Evolutionary conservation across 2,113 vertebrate genomes (phyloP).

Genomic region (Tachuris rubrigastra): DNA sequence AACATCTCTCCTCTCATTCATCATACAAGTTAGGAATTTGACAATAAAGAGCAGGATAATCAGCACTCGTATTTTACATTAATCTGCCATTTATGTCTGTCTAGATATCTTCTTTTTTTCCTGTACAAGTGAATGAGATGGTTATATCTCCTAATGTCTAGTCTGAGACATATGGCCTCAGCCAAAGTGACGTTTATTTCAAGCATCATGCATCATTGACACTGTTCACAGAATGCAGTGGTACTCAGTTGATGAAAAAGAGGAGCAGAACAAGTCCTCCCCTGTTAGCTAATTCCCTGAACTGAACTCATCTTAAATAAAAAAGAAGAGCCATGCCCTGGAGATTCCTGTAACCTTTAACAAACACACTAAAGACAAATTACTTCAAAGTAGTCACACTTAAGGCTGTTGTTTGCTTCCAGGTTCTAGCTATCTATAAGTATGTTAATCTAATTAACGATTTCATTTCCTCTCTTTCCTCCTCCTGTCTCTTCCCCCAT

Average conservation of each 20-base stretch:
- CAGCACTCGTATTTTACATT: neutral
- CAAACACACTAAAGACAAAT: constrained; percentile 23
- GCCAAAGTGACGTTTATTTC: neutral
- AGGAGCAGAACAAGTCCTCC: neutral
- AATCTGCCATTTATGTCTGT: neutral
- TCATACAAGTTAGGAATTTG: neutral
- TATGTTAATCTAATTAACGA: neutral
- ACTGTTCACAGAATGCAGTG: neutral
- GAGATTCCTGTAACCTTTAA: constrained; percentile 38
- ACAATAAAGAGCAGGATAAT: neutral
- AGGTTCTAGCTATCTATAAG: neutral
- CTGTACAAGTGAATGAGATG: neutral
- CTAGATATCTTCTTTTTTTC: neutral
- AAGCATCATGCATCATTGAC: neutral
- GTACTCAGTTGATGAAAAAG: neutral
- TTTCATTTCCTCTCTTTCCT: neutral
- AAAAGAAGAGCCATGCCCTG: neutral
- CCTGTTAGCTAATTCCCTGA: neutral
- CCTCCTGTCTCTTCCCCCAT: no score
- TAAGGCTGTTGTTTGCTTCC: neutral
- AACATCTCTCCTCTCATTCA: neutral
- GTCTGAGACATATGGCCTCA: neutral
- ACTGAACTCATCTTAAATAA: neutral
- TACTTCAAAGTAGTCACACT: neutral
- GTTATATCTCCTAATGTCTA: neutral